A percentile compares a stretch with the other conserved stretches of the same genome.
These are phyloP conservation scores for Scaptodrosophila latifasciaeformis DNA, from an alignment of 2,888 invertebrate genomes.

Conservation along the genomic window DNA sequence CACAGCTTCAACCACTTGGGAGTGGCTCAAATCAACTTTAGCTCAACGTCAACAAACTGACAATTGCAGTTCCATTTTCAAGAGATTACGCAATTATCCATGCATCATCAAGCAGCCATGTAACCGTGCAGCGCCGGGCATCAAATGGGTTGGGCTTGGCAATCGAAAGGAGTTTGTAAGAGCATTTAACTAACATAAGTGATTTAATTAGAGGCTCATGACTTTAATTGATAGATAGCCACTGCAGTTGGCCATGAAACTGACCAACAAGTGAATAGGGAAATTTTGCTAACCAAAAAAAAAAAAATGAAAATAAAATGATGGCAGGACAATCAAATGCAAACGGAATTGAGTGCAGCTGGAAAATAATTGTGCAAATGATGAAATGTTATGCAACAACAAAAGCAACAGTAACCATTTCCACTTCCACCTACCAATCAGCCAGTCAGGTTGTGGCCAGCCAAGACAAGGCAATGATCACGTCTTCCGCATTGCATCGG, in stretches of 20 bases:
- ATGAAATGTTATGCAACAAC: conserved; percentile 59
- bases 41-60: conserved; percentile 11
- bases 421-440: conserved; percentile 39
- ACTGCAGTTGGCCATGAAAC: conserved; percentile 5
- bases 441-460: conserved; percentile 4
- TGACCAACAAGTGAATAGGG: conserved; percentile 9
- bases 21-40: too few species aligned
- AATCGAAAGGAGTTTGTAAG: background rate
- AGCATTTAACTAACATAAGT: conserved; percentile 1
- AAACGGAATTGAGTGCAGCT: conserved; percentile 38
- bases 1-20: too few species aligned
- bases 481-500: conserved; percentile 44
- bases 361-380: conserved; percentile 35
- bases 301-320: conserved; percentile 6
- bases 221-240: conserved; percentile 21
- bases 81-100: background rate
- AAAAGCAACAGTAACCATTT: conserved; percentile 17
- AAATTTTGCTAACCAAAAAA: background rate
- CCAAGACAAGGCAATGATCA: conserved; percentile 8
- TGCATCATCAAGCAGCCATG: background rate
- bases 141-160: conserved; percentile 4
- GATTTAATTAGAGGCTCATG: conserved; percentile 15
- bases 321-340: conserved; percentile 20
- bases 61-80: too few species aligned
- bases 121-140: background rate